Evolutionary conservation across 1,140 invertebrate genomes (phyloP), one percentile per base, ranked within the genome.

Genomic region (Caenorhabditis remanei): DNA sequence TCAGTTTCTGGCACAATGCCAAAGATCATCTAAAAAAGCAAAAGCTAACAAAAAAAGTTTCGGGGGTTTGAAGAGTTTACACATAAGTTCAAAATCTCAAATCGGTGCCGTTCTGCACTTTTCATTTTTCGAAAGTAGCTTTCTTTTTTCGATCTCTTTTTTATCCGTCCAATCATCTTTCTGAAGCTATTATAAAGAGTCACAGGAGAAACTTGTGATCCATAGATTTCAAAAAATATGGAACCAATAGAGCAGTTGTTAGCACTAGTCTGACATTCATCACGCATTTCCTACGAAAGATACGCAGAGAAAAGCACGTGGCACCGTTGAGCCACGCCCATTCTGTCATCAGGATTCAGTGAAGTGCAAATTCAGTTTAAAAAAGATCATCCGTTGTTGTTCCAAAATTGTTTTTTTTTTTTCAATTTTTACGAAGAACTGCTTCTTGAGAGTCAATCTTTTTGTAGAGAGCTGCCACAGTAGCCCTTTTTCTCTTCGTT

Each of bases 221-320:
- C 71, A 46, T 32, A 46, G 71, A 79, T 21, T 53, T 79, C 11
- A 46, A 11, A 79, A 79, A 43, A 53, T n/a, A 79, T 79, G 71
- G 46, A 79, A 79, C 71, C n/a, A 79, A 79, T 24, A 1, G 21
- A 79, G 43, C 71, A 79, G 71, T 79, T 79, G 71, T 79, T 79
- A 50, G 71, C 71, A 79, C 46, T 79, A 50, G 43, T 50, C 71
- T 79, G 71, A n/a, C 46, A 79, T 40, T 50, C 71, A 50, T 79
- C 71, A 79, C n/a, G n/a, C n/a, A 43, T 24, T 41, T 79, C 13
- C 0, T n/a, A 32, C 9, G 41, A 21, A 19, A 50, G 71, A 79
- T n/a, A 79, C 71, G 71, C 71, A 79, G 71, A 50, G 71, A 50
- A 43, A 46, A 79, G 46, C 71, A 79, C 71, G n/a, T 79, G 71